A percentile compares a stretch with the other conserved stretches of the same genome.
Evolutionary conservation across 2,113 vertebrate species (phyloP).

Genomic region (Rhineura floridana): DNA sequence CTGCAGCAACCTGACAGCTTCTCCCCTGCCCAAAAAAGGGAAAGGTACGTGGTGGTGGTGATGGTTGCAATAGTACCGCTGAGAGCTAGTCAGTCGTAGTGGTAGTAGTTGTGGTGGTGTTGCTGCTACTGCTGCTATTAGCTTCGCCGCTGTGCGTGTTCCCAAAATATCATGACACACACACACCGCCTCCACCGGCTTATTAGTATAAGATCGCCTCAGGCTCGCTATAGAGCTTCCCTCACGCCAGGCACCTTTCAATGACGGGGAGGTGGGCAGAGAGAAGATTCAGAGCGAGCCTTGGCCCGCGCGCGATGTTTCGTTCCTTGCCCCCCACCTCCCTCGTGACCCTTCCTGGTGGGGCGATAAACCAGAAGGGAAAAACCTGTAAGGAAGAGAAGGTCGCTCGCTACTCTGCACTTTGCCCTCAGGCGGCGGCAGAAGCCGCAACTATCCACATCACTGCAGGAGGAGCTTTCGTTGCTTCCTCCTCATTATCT

Average conservation of each 20-base stretch:
- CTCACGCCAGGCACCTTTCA: background rate
- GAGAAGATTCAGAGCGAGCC: no score
- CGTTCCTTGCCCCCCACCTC: background rate
- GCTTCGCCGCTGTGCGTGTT: background rate
- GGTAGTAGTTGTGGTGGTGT: background rate
- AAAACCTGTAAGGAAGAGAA: background rate
- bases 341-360: slow-evolving; percentile 33
- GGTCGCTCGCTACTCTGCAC: background rate
- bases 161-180: background rate
- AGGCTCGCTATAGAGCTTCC: background rate
- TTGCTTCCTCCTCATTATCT: slow-evolving; percentile 37
- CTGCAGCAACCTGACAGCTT: slow-evolving; percentile 20
- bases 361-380: fast-evolving
- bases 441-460: fast-evolving
- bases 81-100: background rate
- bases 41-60: slow-evolving; percentile 70
- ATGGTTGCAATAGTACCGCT: no score
- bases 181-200: background rate
- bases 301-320: background rate
- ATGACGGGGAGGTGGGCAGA: background rate
- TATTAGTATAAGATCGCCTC: background rate
- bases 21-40: slow-evolving; percentile 75
- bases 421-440: background rate
- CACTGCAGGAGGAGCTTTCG: slow-evolving; percentile 39
- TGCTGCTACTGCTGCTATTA: background rate